Evolutionary conservation across 2,888 invertebrate genomes (phyloP).

Genomic region (Troilus luridus): DNA sequence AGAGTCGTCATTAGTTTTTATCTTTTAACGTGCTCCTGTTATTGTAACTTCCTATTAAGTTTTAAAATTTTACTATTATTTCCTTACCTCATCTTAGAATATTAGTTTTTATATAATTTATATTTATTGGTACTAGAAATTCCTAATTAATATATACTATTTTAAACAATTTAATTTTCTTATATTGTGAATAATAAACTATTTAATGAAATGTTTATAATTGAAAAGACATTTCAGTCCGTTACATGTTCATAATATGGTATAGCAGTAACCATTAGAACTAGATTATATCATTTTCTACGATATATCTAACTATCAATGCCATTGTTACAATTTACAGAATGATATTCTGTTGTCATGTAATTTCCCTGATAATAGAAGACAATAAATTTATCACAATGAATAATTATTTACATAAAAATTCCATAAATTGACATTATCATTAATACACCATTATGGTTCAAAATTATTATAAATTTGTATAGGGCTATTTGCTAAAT

Average conservation of each 20-base stretch:
- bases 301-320: background rate
- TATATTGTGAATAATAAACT: background rate
- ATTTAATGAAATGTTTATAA: background rate
- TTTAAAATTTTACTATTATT: slow-evolving; percentile 17
- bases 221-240: background rate
- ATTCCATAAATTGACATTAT: background rate
- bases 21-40: background rate
- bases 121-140: slow-evolving; percentile 9
- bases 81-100: slow-evolving; percentile 14
- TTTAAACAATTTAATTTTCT: background rate
- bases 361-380: background rate
- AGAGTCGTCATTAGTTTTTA: background rate
- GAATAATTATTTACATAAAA: background rate
- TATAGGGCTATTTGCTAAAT: background rate
- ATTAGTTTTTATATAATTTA: background rate
- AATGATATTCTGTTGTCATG: background rate
- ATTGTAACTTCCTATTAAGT: background rate
- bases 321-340: background rate
- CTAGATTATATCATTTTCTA: background rate
- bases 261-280: background rate
- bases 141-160: background rate
- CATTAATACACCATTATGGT: background rate
- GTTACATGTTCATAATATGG: background rate
- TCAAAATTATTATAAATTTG: background rate
- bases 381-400: background rate